Conservation (phyloP, 2,113 vertebrate species). For the Pterophyllum scalare region DNA sequence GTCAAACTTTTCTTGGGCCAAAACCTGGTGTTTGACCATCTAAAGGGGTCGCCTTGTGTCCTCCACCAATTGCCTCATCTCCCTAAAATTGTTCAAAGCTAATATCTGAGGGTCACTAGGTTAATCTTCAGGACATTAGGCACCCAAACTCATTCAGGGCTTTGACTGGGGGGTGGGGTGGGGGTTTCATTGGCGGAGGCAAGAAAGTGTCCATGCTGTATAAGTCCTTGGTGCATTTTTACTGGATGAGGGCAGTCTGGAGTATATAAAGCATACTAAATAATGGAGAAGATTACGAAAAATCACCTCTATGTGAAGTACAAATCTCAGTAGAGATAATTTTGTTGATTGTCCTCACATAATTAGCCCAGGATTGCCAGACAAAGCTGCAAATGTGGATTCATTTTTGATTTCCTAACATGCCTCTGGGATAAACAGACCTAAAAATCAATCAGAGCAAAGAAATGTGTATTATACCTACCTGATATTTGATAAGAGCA, state of each 20-base stretch:
- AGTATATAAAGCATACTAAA: not conserved
- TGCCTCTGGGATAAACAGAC: not conserved
- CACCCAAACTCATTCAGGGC: constrained; percentile 58
- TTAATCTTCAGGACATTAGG: constrained; percentile 67
- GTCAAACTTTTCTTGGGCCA: not conserved
- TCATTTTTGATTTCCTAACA: not conserved
- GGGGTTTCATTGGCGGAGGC: constrained; percentile 48
- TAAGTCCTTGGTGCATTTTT: not conserved
- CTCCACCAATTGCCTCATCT: constrained; percentile 11
- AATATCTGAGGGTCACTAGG: constrained; percentile 71
- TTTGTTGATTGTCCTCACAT: not conserved
- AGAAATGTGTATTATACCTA: not conserved
- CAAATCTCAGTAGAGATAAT: not conserved
- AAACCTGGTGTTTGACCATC: not conserved
- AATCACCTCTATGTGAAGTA: not conserved
- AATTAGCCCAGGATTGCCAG: not conserved
- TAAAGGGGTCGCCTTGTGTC: constrained; percentile 8
- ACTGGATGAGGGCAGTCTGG: not conserved
- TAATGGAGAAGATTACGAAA: not conserved
- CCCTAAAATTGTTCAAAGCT: constrained; percentile 56
- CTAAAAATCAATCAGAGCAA: not conserved
- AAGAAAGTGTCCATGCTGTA: constrained; percentile 27
- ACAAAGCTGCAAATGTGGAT: not conserved
- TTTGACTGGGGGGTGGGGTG: constrained; percentile 34
- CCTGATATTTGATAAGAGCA: not conserved